Base-by-base conservation (phyloP, 1,140 invertebrate species). In the Lordiphosa stackelbergi region DNA sequence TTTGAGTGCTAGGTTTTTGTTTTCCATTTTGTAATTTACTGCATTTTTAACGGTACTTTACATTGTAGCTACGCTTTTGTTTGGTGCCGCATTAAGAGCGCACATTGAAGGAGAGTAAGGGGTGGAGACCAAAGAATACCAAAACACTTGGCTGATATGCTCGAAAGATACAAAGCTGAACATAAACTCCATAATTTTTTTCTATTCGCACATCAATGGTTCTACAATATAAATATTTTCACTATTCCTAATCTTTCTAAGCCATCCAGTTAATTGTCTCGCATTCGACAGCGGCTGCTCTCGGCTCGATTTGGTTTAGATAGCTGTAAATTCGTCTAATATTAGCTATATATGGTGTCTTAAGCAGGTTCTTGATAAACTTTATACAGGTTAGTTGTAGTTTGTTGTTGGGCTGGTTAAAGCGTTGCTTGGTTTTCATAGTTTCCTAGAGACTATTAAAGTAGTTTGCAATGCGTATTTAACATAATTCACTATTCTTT, bases 21-120 rank as follows among this genome's bases (percentile, higher is more conserved):
- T 49, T 35, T 41, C 51, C 73, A 70, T 59, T 52, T 62, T 78
- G 70, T 55, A 66, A 68, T 79, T 70, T 70, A 35, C 41, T 46
- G 35, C 52, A 40, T 70, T 58, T 68, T 36, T 42, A 74, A 66
- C 74, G 74, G 79, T 84, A 78, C 70, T 74, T 75, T 79, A 85
- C 75, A 79, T 81, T 79, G 75, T 79, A 81, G 75, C 70, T 74
- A 78, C 79, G 79, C 79, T 62, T 84, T 56, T 56, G 75, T 64
- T 62, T 60, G 55, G 54, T 63, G 60, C 53, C 37, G 54, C 62
- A 66, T 55, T 42, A 47, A 46, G 28, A 53, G 53, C 47, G 49
- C 54, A 58, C 61, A 54, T 56, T 58, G 54, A 53, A 46, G 31
- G 48, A 65, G 51, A 63, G 60, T 70, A 64, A 69, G 60, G 43